Evolutionary conservation across 2,113 vertebrate genomes (phyloP).

Genomic region (Cyanoliseus patagonus): DNA sequence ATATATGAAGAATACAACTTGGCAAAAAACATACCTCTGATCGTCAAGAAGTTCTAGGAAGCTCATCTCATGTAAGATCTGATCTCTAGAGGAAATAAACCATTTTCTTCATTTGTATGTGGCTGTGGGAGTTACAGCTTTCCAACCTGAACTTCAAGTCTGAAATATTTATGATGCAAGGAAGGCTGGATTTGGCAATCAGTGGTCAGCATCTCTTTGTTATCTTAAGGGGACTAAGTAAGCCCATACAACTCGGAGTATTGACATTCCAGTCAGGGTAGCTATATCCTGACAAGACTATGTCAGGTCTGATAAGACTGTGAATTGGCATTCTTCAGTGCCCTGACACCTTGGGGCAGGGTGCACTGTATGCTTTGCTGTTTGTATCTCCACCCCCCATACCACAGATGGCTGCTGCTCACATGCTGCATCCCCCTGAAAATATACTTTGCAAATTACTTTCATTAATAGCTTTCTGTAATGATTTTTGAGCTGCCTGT

Average conservation of each 20-base stretch:
- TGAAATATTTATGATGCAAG: background rate
- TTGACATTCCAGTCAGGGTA: background rate
- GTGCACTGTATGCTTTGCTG: background rate
- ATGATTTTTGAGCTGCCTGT: background rate
- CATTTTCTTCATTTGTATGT: background rate
- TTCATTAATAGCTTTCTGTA: background rate
- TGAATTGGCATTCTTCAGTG: background rate
- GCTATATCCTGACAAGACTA: background rate
- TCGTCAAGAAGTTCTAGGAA: constrained; percentile 4
- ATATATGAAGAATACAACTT: background rate
- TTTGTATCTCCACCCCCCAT: background rate
- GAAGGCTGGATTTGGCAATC: background rate
- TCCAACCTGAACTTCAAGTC: background rate
- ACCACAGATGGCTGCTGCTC: background rate
- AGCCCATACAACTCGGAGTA: background rate
- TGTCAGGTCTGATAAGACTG: background rate
- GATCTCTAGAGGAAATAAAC: background rate
- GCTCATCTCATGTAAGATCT: background rate
- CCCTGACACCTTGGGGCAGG: background rate
- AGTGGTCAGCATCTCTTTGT: background rate
- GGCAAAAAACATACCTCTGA: background rate
- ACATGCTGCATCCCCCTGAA: background rate
- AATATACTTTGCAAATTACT: background rate
- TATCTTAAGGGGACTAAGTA: background rate
- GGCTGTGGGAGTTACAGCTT: background rate